Percentiles rank a stretch among this genome's conserved stretches.
Evolutionary conservation across 2,113 vertebrate species (phyloP).

Genomic region (Scalopus aquaticus): DNA sequence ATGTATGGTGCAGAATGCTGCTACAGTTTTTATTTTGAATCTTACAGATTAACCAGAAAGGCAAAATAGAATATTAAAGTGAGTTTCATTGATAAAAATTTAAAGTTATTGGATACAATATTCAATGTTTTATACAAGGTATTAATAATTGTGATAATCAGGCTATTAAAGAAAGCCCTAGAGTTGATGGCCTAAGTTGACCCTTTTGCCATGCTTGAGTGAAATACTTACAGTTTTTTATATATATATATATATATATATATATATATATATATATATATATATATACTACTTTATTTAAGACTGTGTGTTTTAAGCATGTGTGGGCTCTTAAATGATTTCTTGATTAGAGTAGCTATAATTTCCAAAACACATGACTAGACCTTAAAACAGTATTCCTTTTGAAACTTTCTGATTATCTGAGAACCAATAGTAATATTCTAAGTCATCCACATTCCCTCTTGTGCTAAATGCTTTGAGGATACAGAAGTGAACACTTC

Average conservation of each 20-base stretch:
- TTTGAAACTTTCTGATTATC: slow-evolving; percentile 22
- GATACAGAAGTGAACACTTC: background rate
- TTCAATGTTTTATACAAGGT: slow-evolving; percentile 22
- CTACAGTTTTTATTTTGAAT: slow-evolving; percentile 16
- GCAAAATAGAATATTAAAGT: background rate
- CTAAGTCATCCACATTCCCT: background rate
- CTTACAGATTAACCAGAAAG: slow-evolving; percentile 1
- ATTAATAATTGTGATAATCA: background rate
- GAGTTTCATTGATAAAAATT: background rate
- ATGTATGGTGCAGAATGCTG: background rate
- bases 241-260: too few relatives aligned
- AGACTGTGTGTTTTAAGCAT: background rate
- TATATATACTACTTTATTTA: too few relatives aligned
- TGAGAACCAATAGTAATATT: slow-evolving; percentile 36
- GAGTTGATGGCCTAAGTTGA: background rate
- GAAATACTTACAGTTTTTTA: slow-evolving; percentile 11
- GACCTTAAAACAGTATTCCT: background rate
- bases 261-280: too few relatives aligned
- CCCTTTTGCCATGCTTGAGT: background rate
- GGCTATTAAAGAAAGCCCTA: background rate
- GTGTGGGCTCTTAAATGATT: background rate
- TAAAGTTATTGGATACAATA: background rate
- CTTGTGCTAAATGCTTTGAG: background rate
- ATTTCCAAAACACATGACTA: background rate
- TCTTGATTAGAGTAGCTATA: background rate